These are phyloP conservation scores for Rhodeus uyekii DNA, from an alignment of 2,797 vertebrate species.

Conservation along the genomic window DNA sequence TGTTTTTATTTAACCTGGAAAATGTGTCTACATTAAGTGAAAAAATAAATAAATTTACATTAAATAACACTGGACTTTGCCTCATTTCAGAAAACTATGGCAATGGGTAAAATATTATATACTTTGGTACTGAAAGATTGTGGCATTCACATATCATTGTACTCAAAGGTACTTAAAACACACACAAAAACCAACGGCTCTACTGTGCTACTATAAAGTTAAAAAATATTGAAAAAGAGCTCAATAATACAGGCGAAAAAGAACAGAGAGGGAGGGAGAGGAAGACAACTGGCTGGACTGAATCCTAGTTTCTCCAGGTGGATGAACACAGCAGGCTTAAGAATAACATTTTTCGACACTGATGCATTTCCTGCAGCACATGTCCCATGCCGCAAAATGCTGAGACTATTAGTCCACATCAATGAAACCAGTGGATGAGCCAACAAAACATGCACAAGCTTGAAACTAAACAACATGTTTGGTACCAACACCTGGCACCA, in stretches of 20 bases:
- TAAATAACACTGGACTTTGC: not conserved
- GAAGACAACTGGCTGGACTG: not conserved
- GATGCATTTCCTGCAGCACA: slow-evolving; percentile 68
- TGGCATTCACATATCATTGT: not conserved
- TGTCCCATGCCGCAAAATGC: slow-evolving; percentile 69
- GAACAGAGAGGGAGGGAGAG: not conserved
- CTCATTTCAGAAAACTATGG: too few relatives aligned
- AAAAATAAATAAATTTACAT: not conserved
- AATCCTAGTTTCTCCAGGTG: slow-evolving; percentile 36
- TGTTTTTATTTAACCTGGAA: not conserved
- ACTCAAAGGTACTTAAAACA: not conserved
- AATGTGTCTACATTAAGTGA: not conserved
- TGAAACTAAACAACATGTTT: slow-evolving; percentile 19
- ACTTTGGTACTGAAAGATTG: not conserved
- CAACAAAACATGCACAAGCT: slow-evolving; percentile 47
- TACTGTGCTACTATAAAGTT: not conserved
- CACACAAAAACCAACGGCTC: not conserved
- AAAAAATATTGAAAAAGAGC: not conserved
- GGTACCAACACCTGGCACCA: slow-evolving; percentile 45
- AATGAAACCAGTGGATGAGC: slow-evolving; percentile 60
- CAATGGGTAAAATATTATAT: too few relatives aligned
- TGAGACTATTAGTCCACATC: slow-evolving; percentile 70
- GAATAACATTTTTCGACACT: slow-evolving; percentile 46
- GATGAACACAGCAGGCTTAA: slow-evolving; percentile 59
- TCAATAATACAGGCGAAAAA: not conserved